Base-by-base conservation (phyloP, 1,140 invertebrate genomes). In the Hyles euphorbiae region DNA sequence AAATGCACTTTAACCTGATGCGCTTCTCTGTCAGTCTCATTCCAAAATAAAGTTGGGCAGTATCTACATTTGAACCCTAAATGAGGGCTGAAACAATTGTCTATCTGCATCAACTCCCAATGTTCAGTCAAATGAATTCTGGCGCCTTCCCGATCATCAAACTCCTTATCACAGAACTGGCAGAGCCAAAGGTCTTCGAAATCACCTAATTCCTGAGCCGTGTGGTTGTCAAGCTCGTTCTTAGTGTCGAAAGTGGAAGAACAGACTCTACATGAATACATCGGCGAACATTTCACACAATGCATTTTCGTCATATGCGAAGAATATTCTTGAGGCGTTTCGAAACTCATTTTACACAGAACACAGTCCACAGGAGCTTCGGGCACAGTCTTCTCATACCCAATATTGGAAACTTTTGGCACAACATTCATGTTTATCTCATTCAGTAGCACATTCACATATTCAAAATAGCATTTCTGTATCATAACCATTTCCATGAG, bases 151-250 rank as follows among this genome's bases (percentile, higher is more conserved):
- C 88, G 69, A 44, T 82, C 77, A 56, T 79, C 70, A 77, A 88
- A 90, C 58, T 89, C 88, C 60, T 78, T 83, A 43, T 90, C 87
- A 77, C 88, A 90, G 68, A 89, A 88, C 65, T 90, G 88, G 73
- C 88, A 90, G 5, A 90, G 61, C 81, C 85, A 90, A 4, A 90
- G 59, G 54, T 90, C 82, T 33, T 86, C 79, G 70, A 89, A 90
- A 4, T 87, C 74, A 1, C 65, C 67, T 46, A 83, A 59, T 57
- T 90, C 86, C 32, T 80, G 66, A 6, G 52, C 40, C 40, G 67
- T 65, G 70, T 90, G 88, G 55, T 40, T 73, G 12, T 76, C 72
- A 9, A 88, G 61, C 47, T 88, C 88, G 56, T 46, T 59, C 34
- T 74, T 60, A 34, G 60, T 83, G n/a, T 88, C 82, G 78, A 87